Evolutionary conservation across 2,888 invertebrate genomes (phyloP), one percentile per base, ranked within the genome.

Genomic region (Volucella inflata): DNA sequence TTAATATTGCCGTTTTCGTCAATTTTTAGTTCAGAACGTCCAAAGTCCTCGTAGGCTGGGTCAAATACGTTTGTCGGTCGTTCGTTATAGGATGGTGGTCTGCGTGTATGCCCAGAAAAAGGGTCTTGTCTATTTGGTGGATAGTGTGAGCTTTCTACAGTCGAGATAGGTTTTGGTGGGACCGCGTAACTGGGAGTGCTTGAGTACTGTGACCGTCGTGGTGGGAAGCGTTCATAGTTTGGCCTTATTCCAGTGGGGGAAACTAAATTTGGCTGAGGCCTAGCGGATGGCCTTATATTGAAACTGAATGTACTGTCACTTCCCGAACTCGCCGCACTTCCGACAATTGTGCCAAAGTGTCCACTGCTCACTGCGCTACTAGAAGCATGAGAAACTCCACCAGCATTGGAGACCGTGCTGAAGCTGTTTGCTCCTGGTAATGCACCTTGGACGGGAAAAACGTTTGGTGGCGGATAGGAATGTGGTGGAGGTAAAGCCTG

Each of bases 261-360:
- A 0, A 82, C 87, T 0, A 88, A 83, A 46, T 87, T 88, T 0
- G 72, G 57, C 10, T 89, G 88, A 1, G 91, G 91, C 44, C 89
- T 89, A 0, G 81, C 9, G 2, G 85, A 85, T 8, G 89, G 91
- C 4, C 90, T 87, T 80, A 91, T 91, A 57, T 91, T 91, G 50
- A 91, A 91, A 75, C 91, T 91, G 36, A 91, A 91, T 2, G 89
- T 91, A 75, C 91, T 91, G 50, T 91, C 91, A 1, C 88, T 89
- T 0, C 91, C 91, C 87, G 89, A 89, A 2, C 91, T 89, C 62
- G 88, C 89, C 10, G 91, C 89, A 53, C 89, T 88, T 0, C 91
- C 91, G 2, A 88, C 88, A 65, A 91, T 91, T 10, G 89, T 88
- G 10, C 91, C 91, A 50, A 89, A 91, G 42, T 88, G 84, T 0